phyloP scores from a whole-genome alignment of 2,888 invertebrate genomes.

The Ariolimax columbianus region DNA sequence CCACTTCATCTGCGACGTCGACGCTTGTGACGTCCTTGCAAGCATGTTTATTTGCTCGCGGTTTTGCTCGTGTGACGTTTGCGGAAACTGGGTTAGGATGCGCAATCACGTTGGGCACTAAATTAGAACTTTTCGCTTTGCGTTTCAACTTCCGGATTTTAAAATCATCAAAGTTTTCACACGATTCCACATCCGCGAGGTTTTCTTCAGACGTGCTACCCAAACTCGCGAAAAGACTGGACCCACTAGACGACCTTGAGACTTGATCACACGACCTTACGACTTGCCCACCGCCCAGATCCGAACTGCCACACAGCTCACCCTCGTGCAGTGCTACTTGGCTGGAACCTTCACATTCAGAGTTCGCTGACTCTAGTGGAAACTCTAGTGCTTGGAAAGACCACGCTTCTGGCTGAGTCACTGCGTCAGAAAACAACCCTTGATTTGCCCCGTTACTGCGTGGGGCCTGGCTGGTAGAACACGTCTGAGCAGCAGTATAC shows the following conservation, averaged over 20 bases:
- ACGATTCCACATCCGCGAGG: conserved; percentile 20
- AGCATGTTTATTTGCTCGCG: too few species aligned
- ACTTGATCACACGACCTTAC: conserved; percentile 18
- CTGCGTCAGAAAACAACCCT: too few species aligned
- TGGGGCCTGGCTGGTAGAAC: too few species aligned
- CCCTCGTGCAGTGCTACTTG: background rate
- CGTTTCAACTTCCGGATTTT: background rate
- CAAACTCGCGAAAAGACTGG: background rate
- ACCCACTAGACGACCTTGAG: conserved; percentile 24
- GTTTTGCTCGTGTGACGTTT: background rate
- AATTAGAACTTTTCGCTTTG: background rate
- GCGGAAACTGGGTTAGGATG: background rate
- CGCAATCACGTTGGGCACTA: background rate
- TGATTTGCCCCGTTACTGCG: too few species aligned
- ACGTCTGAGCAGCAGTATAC: too few species aligned
- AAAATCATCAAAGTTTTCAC: background rate
- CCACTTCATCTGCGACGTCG: too few species aligned
- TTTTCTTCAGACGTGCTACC: conserved; percentile 9
- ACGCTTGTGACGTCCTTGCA: background rate
- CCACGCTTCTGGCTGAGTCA: too few species aligned
- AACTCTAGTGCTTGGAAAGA: too few species aligned
- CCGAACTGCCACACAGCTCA: background rate
- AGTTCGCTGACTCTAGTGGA: background rate
- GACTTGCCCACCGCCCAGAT: background rate
- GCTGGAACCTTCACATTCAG: background rate